Evolutionary conservation across 2,888 invertebrate genomes (phyloP).

Genomic region (Neria commutata): DNA sequence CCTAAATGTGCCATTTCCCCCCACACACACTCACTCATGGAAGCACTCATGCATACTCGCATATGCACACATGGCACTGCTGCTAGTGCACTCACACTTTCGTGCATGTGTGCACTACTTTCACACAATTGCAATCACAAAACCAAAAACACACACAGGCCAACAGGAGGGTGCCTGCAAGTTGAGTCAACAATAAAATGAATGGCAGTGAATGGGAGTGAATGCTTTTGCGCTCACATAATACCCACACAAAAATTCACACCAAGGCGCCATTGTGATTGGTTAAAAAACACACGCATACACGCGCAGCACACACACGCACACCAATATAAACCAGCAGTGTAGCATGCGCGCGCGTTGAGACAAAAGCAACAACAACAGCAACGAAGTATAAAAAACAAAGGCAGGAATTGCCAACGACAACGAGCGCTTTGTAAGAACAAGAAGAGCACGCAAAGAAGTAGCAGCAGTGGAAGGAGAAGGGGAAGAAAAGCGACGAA

Average conservation of each 20-base stretch:
- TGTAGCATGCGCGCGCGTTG: slow-evolving; percentile 17
- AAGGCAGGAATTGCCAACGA: slow-evolving; percentile 50
- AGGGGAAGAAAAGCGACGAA: not conserved
- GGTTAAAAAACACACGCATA: slow-evolving; percentile 50
- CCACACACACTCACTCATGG: too few species aligned
- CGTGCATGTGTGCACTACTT: too few species aligned
- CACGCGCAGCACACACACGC: slow-evolving; percentile 15
- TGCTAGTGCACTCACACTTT: too few species aligned
- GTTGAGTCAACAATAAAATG: not conserved
- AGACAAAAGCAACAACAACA: slow-evolving; percentile 32
- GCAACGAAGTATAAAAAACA: slow-evolving; percentile 42
- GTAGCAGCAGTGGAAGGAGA: slow-evolving; percentile 5
- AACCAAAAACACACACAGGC: too few species aligned
- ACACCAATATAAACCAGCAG: slow-evolving; percentile 28
- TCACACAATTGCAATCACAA: not conserved
- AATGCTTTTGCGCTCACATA: slow-evolving; percentile 48
- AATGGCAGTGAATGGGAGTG: slow-evolving; percentile 15
- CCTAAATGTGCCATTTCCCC: too few species aligned
- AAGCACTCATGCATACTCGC: too few species aligned
- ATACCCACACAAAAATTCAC: slow-evolving; percentile 56
- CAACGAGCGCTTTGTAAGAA: slow-evolving; percentile 42
- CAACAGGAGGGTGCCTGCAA: too few species aligned
- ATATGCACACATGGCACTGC: too few species aligned
- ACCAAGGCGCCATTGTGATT: slow-evolving; percentile 60
- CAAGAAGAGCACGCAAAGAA: slow-evolving; percentile 12